Evolutionary conservation across 2,888 invertebrate genomes (phyloP), one percentile per base, ranked within the genome.

Genomic region (Lydus trimaculatus): DNA sequence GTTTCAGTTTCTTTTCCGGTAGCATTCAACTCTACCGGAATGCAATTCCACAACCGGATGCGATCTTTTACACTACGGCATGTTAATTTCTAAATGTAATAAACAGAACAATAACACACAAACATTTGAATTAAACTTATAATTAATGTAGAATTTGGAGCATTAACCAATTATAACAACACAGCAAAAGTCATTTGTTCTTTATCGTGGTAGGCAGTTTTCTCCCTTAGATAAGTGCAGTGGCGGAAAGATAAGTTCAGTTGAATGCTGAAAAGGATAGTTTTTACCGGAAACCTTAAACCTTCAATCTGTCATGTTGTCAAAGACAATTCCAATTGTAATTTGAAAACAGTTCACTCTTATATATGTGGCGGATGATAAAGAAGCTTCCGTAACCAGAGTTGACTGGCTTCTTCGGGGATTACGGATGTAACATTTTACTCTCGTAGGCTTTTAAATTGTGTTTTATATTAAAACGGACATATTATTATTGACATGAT

Each of bases 241-340:
- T 23, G 52, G 20, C 17, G 23, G 9, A 52, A 52, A 52, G 52
- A 52, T 52, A 52, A 52, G 23, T 36, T 13, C 36, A 36, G 36
- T 13, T 36, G 20, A 20, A 48, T 23, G 5, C 23, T 13, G 9
- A n/a, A 43, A 43, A 17, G 17, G 48, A 33, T 23, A n/a, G 60
- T n/a, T 17, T 43, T 43, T 1, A 13, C 36, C 3, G 4, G 11
- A n/a, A 31, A 31, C 23, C n/a, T 13, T 33, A 61, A 61, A 61
- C 61, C 61, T 13, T 4, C 61, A 25, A 28, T 61, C 61, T 61
- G 31, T 61, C 36, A 61, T 17, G n/a, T 11, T 36, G 61, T 61
- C 61, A 33, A 39, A 17, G 61, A n/a, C 61, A 36, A 61, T 61
- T 61, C 17, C 28, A 36, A 23, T 39, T 33, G 52, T 25, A 52